phyloP scores from a whole-genome alignment of 2,888 invertebrate genomes.

The Calameuta idolon region DNA sequence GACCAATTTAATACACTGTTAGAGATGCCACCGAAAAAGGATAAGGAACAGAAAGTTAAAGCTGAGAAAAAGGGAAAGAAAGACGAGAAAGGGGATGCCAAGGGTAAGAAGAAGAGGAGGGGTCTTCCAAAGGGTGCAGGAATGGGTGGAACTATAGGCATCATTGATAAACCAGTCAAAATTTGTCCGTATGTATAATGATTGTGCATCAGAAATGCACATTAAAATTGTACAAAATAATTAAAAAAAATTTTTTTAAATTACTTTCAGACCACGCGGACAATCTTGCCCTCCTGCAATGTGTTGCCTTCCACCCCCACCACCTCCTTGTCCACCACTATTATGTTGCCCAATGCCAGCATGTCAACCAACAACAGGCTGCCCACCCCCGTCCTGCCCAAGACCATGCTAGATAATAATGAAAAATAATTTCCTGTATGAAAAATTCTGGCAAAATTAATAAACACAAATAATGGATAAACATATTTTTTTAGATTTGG shows the following conservation, averaged over 20 bases:
- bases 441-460: slow-evolving; percentile 10
- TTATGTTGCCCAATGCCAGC: slow-evolving; percentile 20
- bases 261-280: too few relatives aligned
- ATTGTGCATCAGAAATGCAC: background rate
- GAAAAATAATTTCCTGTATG: slow-evolving; percentile 2
- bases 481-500: slow-evolving; percentile 5
- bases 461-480: slow-evolving; percentile 22
- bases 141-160: slow-evolving; percentile 37
- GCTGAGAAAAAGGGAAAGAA: background rate
- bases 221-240: background rate
- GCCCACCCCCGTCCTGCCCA: slow-evolving; percentile 18
- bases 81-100: slow-evolving; percentile 8
- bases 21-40: slow-evolving; percentile 19
- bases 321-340: slow-evolving; percentile 21
- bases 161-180: slow-evolving; percentile 30
- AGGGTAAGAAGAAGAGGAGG: slow-evolving; percentile 24
- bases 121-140: slow-evolving; percentile 32
- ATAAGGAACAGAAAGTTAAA: slow-evolving; percentile 2
- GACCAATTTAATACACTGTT: background rate
- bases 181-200: slow-evolving; percentile 29
- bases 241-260: too few relatives aligned
- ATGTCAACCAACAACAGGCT: slow-evolving; percentile 18
- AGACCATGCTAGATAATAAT: slow-evolving; percentile 22
- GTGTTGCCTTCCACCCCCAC: slow-evolving; percentile 15
- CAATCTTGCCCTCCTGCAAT: background rate